Evolutionary conservation across 2,797 vertebrate genomes (phyloP).

Genomic region (Tadarida brasiliensis): DNA sequence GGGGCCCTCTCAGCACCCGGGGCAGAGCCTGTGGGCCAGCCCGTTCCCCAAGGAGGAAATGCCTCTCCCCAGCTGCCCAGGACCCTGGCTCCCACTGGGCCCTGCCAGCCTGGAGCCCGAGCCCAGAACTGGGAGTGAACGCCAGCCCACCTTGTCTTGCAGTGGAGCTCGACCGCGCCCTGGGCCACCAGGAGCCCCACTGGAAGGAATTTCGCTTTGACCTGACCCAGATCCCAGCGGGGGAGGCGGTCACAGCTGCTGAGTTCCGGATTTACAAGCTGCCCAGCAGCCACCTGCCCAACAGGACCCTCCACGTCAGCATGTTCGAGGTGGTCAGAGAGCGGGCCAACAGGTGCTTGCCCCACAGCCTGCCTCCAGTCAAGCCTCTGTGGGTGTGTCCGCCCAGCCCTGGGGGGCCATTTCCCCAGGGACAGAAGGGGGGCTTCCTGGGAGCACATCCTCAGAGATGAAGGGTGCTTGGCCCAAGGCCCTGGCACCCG

Average conservation of each 20-base stretch:
- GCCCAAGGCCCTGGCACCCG: neutral
- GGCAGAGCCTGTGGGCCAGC: neutral
- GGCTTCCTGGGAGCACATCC: neutral
- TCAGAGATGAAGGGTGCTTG: neutral
- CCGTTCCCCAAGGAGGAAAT: neutral
- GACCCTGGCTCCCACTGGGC: rapidly evolving
- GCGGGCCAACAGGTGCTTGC: constrained; percentile 90
- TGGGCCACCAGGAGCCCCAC: constrained; percentile 93
- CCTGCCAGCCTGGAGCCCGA: neutral
- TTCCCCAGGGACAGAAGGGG: neutral
- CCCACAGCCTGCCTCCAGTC: rapidly evolving
- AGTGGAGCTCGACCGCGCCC: constrained; percentile 95
- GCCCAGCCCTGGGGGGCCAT: neutral
- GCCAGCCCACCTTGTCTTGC: neutral
- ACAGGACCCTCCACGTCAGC: constrained; percentile 94
- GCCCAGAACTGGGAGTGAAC: neutral
- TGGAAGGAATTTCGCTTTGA: constrained; percentile 99
- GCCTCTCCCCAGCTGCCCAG: neutral
- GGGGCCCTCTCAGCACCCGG: neutral
- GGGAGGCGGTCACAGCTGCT: constrained; percentile 93
- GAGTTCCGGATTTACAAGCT: constrained; percentile 97
- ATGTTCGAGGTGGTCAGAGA: constrained; percentile 94
- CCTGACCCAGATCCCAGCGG: constrained; percentile 94
- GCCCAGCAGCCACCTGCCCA: constrained; percentile 88
- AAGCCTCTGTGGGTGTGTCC: neutral